These are phyloP conservation scores for Sipha flava DNA, from an alignment of 1,140 invertebrate species.

Conservation along the genomic window DNA sequence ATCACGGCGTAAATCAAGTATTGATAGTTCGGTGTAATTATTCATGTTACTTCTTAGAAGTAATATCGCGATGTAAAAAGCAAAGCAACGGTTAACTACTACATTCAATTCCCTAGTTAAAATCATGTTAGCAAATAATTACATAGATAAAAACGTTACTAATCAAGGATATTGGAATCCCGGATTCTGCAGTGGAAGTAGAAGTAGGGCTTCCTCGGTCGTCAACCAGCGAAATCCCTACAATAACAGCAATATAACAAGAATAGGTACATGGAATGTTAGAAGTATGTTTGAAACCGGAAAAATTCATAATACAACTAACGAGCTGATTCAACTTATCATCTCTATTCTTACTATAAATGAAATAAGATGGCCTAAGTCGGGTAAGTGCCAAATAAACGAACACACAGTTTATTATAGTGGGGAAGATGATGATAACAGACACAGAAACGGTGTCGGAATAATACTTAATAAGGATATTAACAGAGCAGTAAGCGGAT, in stretches of 20 bases:
- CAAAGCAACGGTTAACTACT: neutral
- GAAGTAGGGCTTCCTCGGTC: neutral
- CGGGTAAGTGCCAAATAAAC: neutral
- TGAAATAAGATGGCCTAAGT: conserved; percentile 35
- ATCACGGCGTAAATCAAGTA: neutral
- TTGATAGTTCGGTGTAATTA: neutral
- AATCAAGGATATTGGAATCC: neutral
- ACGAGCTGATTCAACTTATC: conserved; percentile 31
- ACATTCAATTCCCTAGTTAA: neutral
- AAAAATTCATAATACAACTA: conserved; percentile 34
- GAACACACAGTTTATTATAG: conserved; percentile 31
- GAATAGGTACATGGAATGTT: conserved; percentile 38
- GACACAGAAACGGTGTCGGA: conserved; percentile 33
- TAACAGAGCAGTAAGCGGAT: neutral
- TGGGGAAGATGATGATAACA: neutral
- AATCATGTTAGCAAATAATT: neutral
- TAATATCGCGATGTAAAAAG: neutral
- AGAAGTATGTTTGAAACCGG: conserved; percentile 35
- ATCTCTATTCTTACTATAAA: conserved; percentile 32
- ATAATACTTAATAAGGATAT: conserved; percentile 32
- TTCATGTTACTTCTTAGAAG: neutral
- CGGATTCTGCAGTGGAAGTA: neutral
- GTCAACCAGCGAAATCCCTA: neutral
- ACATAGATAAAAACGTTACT: neutral
- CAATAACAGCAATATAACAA: conserved; percentile 1